These are phyloP conservation scores for Neodiprion lecontei DNA, from an alignment of 1,140 invertebrate species.

Conservation along the genomic window DNA sequence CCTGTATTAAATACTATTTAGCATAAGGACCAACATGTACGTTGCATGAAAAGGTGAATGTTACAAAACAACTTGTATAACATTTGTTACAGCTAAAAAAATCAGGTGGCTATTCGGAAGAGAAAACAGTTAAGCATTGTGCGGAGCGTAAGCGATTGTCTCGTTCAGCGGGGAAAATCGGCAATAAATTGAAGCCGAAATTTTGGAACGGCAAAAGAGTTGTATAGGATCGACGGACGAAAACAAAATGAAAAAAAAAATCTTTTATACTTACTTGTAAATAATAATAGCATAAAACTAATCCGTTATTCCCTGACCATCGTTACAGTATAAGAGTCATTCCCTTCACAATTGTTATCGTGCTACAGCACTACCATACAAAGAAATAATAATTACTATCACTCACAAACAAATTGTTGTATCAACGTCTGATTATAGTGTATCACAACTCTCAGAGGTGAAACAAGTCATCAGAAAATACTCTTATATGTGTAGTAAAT, in stretches of 20 bases:
- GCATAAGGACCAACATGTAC: no score
- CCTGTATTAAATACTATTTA: no score
- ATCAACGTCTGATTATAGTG: background rate
- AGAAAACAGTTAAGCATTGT: slow-evolving; percentile 68
- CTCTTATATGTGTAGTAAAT: background rate
- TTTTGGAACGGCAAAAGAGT: slow-evolving; percentile 7
- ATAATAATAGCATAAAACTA: background rate
- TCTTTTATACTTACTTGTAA: background rate
- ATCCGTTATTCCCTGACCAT: background rate
- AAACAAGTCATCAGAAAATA: background rate
- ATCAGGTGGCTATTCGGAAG: slow-evolving; percentile 45
- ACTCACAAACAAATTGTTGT: background rate
- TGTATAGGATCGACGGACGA: background rate
- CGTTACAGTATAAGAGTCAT: background rate
- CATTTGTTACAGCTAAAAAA: slow-evolving; percentile 29
- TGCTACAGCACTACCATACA: background rate
- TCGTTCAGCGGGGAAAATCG: slow-evolving; percentile 67
- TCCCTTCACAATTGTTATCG: background rate
- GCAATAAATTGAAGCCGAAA: slow-evolving; percentile 30
- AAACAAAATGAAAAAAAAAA: background rate
- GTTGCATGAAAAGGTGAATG: no score
- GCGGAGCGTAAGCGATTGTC: slow-evolving; percentile 76
- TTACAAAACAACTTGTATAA: no score
- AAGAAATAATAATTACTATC: background rate
- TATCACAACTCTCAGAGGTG: background rate